Conservation (phyloP, 1,140 invertebrate genomes). For the Neuroterus valhalla region DNA sequence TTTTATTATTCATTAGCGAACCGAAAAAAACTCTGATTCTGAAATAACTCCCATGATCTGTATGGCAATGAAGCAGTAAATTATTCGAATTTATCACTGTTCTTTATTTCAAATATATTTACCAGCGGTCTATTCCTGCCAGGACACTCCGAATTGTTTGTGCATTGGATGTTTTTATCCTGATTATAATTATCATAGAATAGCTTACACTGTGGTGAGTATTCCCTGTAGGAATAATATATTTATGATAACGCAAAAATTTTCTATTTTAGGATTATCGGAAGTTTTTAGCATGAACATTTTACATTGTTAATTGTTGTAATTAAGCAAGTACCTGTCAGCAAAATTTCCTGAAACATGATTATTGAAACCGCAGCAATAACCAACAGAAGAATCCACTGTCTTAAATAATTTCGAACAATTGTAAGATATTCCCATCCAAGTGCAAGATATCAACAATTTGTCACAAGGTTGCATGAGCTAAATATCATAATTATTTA, state of each 20-base stretch:
- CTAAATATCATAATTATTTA: neutral
- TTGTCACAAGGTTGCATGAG: neutral
- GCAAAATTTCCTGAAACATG: neutral
- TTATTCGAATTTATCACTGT: too few relatives aligned
- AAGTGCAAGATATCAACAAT: neutral
- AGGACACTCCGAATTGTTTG: neutral
- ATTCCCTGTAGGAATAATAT: neutral
- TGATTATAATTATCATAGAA: neutral
- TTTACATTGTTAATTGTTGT: too few relatives aligned
- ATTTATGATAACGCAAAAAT: neutral
- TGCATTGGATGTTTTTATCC: neutral
- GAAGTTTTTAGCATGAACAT: too few relatives aligned
- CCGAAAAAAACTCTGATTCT: too few relatives aligned
- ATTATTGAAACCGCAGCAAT: slow-evolving; percentile 4
- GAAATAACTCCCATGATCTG: too few relatives aligned
- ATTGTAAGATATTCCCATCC: neutral
- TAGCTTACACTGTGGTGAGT: neutral
- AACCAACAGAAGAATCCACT: neutral
- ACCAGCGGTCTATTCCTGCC: neutral
- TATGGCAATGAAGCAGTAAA: too few relatives aligned
- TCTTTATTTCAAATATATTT: neutral
- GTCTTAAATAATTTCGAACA: neutral
- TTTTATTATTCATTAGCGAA: too few relatives aligned
- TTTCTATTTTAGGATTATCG: too few relatives aligned
- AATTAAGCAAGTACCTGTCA: too few relatives aligned